Evolutionary conservation across 2,113 vertebrate species (phyloP).

Genomic region (Aphelocoma coerulescens): DNA sequence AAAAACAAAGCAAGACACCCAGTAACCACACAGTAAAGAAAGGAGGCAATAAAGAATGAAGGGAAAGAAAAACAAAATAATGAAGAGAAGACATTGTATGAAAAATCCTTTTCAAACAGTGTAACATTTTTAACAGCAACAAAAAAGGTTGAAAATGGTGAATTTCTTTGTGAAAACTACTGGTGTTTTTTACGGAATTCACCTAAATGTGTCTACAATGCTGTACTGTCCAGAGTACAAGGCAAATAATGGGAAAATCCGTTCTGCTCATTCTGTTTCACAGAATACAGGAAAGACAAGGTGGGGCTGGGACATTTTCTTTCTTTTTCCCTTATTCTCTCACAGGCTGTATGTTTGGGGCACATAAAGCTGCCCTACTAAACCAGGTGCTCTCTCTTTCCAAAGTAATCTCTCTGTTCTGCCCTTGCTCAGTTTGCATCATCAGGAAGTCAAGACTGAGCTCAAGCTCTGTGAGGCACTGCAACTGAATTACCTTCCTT

Average conservation of each 20-base stretch:
- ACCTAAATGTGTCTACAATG: background rate
- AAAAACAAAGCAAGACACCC: background rate
- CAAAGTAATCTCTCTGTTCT: background rate
- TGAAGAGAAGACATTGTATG: background rate
- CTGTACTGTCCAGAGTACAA: background rate
- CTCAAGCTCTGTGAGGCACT: background rate
- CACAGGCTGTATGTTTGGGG: background rate
- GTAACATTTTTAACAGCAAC: background rate
- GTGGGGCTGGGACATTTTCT: background rate
- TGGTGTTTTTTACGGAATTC: background rate
- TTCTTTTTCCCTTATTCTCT: background rate
- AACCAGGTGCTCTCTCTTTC: background rate
- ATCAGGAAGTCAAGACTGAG: background rate
- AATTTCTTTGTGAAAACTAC: background rate
- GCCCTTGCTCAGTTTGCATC: background rate
- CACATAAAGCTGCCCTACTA: background rate
- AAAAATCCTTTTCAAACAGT: background rate
- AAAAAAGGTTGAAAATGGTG: background rate
- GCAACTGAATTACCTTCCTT: background rate
- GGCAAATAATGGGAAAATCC: background rate
- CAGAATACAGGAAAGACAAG: background rate
- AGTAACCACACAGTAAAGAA: background rate
- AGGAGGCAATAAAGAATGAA: background rate
- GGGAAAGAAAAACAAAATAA: background rate
- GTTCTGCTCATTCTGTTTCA: background rate